These are phyloP conservation scores for Mimas tiliae DNA, from an alignment of 2,888 invertebrate species.

Conservation along the genomic window DNA sequence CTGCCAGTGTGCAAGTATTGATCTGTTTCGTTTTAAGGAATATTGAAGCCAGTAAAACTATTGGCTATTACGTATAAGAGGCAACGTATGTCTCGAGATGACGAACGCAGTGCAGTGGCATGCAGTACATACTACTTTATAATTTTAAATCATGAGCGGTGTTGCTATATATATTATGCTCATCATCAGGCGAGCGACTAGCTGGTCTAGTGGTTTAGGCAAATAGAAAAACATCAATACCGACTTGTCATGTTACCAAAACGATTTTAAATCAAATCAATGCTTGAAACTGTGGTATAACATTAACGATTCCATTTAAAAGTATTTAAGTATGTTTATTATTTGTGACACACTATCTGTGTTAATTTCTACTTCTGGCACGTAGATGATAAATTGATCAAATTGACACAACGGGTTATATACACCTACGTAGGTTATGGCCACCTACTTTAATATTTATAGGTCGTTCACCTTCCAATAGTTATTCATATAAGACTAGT, in stretches of 20 bases:
- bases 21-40: too few relatives aligned
- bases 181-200: too few relatives aligned
- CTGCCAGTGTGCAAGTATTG: too few relatives aligned
- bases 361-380: conserved; percentile 9
- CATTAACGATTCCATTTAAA: background rate
- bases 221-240: too few relatives aligned
- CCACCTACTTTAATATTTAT: conserved; percentile 46
- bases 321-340: background rate
- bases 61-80: too few relatives aligned
- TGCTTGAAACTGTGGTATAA: background rate
- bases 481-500: conserved; percentile 32
- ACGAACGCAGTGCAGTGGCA: too few relatives aligned
- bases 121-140: too few relatives aligned
- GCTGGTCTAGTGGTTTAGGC: too few relatives aligned
- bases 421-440: conserved; percentile 24
- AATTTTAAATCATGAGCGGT: too few relatives aligned
- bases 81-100: too few relatives aligned
- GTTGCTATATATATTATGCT: too few relatives aligned
- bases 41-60: too few relatives aligned
- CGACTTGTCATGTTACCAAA: background rate
- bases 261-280: background rate
- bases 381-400: conserved; percentile 37
- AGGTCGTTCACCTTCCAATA: conserved; percentile 49
- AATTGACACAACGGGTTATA: conserved; percentile 41
- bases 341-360: conserved; percentile 9